Evolutionary conservation across 2,888 invertebrate genomes (phyloP).

Genomic region (Poecilus cupreus): DNA sequence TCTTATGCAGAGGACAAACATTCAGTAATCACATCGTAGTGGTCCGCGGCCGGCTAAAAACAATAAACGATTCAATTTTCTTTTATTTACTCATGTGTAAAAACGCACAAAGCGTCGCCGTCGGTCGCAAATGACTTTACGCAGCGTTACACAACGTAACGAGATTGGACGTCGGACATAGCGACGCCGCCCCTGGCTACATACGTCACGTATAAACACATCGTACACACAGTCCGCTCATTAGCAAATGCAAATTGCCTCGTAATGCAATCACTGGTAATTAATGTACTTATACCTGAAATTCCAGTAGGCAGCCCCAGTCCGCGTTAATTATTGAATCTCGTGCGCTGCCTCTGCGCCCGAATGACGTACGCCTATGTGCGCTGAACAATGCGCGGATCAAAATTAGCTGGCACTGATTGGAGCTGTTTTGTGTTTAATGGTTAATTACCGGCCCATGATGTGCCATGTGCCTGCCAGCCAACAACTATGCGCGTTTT

Average conservation of each 20-base stretch:
- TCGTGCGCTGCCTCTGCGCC: constrained; percentile 28
- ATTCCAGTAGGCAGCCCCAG: constrained; percentile 52
- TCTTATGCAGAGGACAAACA: too few species aligned
- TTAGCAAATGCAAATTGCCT: constrained; percentile 60
- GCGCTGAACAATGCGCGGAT: constrained; percentile 36
- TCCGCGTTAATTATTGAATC: constrained; percentile 53
- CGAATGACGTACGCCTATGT: constrained; percentile 42
- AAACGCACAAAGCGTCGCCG: constrained; percentile 32
- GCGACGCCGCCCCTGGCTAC: constrained; percentile 12
- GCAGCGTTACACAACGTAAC: background rate
- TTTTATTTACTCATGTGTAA: constrained; percentile 9
- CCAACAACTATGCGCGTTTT: too few species aligned
- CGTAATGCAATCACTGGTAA: constrained; percentile 59
- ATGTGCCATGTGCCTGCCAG: background rate
- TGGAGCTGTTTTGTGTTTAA: constrained; percentile 54
- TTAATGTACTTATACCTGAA: constrained; percentile 59
- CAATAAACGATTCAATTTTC: constrained; percentile 18
- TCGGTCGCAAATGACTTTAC: constrained; percentile 18
- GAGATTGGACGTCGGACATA: constrained; percentile 17
- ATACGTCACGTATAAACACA: background rate
- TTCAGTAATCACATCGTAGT: background rate
- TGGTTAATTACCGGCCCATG: constrained; percentile 47
- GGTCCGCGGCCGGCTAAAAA: background rate
- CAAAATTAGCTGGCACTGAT: constrained; percentile 54
- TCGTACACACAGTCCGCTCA: constrained; percentile 31